Base-by-base conservation (phyloP, 1,140 invertebrate species). In the Physella acuta region DNA sequence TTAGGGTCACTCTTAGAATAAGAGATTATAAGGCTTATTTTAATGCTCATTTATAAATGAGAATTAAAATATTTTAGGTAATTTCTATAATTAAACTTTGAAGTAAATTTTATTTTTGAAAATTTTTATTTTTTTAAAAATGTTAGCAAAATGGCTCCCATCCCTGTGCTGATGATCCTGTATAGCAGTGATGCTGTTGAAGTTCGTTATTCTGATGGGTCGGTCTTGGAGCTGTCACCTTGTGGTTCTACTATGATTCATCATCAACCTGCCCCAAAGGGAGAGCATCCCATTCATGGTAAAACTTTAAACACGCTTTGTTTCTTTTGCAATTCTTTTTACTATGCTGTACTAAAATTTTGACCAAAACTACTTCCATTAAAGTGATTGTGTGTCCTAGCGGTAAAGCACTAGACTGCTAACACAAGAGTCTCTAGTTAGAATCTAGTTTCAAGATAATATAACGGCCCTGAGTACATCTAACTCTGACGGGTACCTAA, bases 241-340 rank as follows among this genome's bases (percentile, higher is more conserved):
- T 81, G 79, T 73, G 79, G 78, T 1, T 71, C 76, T 20, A 70
- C 71, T 26, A 77, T 81, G 71, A 71, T 74, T 30, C 76, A 81
- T 63, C 66, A 76, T 44, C 66, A 75, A 31, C 62, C 68, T 63
- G 71, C 71, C 37, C 58, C 61, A 28, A 51, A 71, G 30, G 28
- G 58, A 0, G 24, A 64, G 8, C 76, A 79, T 68, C 76, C 75
- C 31, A 56, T 73, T 53, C 56, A 74, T 70, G 76, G 79, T 80
- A 71, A 33, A 16, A 33, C 24, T 30, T n/a, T n/a, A n/a, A n/a
- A n/a, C n/a, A n/a, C n/a, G n/a, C n/a, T n/a, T n/a, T n/a, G n/a
- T n/a, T n/a, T n/a, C n/a, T n/a, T n/a, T n/a, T n/a, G n/a, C n/a
- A n/a, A n/a, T n/a, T n/a, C n/a, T n/a, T n/a, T n/a, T n/a, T n/a